These are phyloP conservation scores for Syrphus vitripennis DNA, from an alignment of 2,888 invertebrate species.

Conservation along the genomic window DNA sequence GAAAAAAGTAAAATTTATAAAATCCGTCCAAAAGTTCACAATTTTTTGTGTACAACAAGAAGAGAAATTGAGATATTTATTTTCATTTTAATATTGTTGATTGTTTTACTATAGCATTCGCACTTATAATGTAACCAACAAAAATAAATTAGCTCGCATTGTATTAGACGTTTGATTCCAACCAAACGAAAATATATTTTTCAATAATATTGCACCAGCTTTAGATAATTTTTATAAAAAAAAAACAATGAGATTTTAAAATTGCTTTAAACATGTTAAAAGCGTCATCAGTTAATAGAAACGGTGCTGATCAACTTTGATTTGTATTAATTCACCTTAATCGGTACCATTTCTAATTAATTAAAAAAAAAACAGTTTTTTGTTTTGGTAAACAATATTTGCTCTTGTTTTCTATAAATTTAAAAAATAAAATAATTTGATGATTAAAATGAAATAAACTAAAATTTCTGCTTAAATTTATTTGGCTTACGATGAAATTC, in stretches of 20 bases:
- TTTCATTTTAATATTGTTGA: slow-evolving; percentile 59
- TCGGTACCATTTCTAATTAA: not conserved
- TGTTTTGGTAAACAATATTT: not conserved
- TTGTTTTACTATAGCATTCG: slow-evolving; percentile 43
- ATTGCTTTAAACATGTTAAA: not conserved
- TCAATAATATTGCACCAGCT: too few relatives aligned
- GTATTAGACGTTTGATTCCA: not conserved
- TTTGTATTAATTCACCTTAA: not conserved
- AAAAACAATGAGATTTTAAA: too few relatives aligned
- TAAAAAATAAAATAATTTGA: too few relatives aligned
- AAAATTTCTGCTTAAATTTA: not conserved
- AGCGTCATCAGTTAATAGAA: not conserved
- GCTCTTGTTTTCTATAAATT: not conserved
- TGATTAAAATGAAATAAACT: not conserved
- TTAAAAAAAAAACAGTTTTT: too few relatives aligned
- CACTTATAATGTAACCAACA: not conserved
- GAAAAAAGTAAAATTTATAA: slow-evolving; percentile 59
- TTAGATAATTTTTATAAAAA: too few relatives aligned
- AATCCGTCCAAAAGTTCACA: slow-evolving; percentile 73
- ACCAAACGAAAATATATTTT: not conserved
- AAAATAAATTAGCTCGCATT: too few relatives aligned
- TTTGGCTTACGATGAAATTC: not conserved
- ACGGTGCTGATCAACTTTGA: not conserved
- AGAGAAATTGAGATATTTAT: slow-evolving; percentile 63
- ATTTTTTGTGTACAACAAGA: slow-evolving; percentile 65